Base-by-base conservation (phyloP, 2,888 invertebrate species). In the Fragum fragum region DNA sequence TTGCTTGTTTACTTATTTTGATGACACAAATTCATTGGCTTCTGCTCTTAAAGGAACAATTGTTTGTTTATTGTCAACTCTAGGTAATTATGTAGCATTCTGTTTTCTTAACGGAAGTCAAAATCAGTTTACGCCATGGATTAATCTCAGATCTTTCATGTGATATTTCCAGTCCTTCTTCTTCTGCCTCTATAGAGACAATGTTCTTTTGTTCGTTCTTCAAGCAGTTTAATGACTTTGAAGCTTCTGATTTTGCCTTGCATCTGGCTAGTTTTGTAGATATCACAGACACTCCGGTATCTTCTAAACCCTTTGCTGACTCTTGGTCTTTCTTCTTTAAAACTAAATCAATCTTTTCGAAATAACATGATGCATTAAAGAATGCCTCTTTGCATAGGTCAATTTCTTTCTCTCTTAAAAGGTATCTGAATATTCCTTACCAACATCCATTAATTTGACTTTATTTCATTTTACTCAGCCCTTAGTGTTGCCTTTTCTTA, bases 171-270 rank as follows among this genome's bases (percentile, higher is more conserved):
- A 63, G 21, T 3, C 1, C 63, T 32, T 26, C 26, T 28, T 16
- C 63, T 21, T 63, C 63, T 16, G 63, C 36, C 32, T 63, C 36
- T 36, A 39, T n/a, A 21, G 32, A 23, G 14, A 36, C 63, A 3
- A 63, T 21, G 32, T 21, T 36, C 28, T 63, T 63, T 21, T 32
- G 16, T 21, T 63, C 63, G 16, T 21, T 63, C 63, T 63, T 63
- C 21, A 7, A 63, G n/a, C 36, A 63, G 18, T 36, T 63, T 63
- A 5, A 32, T 63, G 18, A 36, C 36, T 18, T 39, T 63, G n/a
- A 36, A 26, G 63, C 63, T 63, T 63, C 63, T n/a, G 63, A 32
- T 36, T 36, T 63, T 36, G 63, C 63, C n/a, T n/a, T 29, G 9
- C 26, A 26, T 57, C 18, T 18, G 28, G 28, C 28, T 9, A 57